Base-by-base conservation (phyloP, 2,113 vertebrate genomes). In the Grammomys surdaster region DNA sequence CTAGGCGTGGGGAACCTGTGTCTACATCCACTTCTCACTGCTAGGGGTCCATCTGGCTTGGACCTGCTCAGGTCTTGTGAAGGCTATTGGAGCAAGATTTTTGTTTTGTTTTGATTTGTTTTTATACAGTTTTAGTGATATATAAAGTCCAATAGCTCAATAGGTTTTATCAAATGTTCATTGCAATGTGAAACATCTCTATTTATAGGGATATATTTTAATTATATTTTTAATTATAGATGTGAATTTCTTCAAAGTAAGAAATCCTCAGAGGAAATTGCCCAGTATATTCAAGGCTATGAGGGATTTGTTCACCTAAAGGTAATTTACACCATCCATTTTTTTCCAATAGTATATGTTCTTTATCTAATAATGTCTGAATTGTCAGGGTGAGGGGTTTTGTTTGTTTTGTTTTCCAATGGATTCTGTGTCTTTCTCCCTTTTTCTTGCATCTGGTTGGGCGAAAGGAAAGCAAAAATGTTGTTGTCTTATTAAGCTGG, bases 201-300 rank as follows among this genome's bases (percentile, higher is more conserved):
- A 51, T 94, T 82, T 46, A 58, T n/a, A 12, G 3, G 33, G 3
- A 4, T 73, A 73, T 31, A n/a, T 73, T 95, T 95, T 80, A 86
- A 72, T 93, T 90, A 26, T 65, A 24, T 95, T 97, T 90, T 72
- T 89, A 46, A 93, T 92, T 94, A 69, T 72, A 98, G 97, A 75
- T 98, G 96, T 96, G 93, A 97, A 86, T 98, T 97, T 96, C 96
- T 98, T 94, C 95, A 70, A 95, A 97, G 91, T 75, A 97, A 97
- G 94, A 98, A 98, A 93, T 89, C 97, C 2, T 90, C 92, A 60
- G 93, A 97, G 19, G 96, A 98, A 96, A 98, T 98, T 81, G 63
- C 94, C 81, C 78, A 88, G 24, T 97, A 97, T 69, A 96, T 93
- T 94, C 78, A 96, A 90, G 98, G 60, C 78, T 98, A 98, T 19